Percentiles rank a stretch among this genome's conserved stretches.
These are phyloP conservation scores for Enhydra lutris DNA, from an alignment of 2,113 vertebrate genomes.

Conservation along the genomic window DNA sequence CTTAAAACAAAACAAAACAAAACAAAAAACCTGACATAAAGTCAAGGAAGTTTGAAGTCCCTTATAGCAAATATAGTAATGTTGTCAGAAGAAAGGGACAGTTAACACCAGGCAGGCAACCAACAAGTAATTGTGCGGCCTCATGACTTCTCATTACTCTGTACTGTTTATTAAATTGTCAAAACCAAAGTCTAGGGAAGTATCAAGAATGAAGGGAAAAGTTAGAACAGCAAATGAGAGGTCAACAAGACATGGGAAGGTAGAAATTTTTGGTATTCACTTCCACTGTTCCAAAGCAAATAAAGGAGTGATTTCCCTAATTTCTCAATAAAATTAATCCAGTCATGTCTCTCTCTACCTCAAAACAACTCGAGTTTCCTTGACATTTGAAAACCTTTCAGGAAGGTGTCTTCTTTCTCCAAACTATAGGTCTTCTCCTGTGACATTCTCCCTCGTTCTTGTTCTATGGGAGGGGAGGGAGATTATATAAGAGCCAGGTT, in stretches of 20 bases:
- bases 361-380: not conserved
- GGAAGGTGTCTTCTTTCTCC: not conserved
- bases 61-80: not conserved
- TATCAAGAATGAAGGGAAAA: not conserved
- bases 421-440: not conserved
- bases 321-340: not conserved
- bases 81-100: not conserved
- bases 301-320: not conserved
- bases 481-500: not conserved
- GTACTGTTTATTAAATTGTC: not conserved
- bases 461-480: not conserved
- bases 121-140: not conserved
- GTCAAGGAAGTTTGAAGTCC: not conserved
- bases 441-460: not conserved
- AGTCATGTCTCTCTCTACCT: not conserved
- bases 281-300: not conserved
- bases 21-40: not conserved
- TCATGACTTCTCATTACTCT: not conserved
- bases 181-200: not conserved
- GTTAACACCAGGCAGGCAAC: not conserved
- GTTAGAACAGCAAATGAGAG: not conserved
- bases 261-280: not conserved
- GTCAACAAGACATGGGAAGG: not conserved
- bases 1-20: not conserved
- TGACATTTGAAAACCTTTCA: not conserved